These are phyloP conservation scores for Meta bourneti DNA, from an alignment of 2,888 invertebrate genomes.

Conservation along the genomic window DNA sequence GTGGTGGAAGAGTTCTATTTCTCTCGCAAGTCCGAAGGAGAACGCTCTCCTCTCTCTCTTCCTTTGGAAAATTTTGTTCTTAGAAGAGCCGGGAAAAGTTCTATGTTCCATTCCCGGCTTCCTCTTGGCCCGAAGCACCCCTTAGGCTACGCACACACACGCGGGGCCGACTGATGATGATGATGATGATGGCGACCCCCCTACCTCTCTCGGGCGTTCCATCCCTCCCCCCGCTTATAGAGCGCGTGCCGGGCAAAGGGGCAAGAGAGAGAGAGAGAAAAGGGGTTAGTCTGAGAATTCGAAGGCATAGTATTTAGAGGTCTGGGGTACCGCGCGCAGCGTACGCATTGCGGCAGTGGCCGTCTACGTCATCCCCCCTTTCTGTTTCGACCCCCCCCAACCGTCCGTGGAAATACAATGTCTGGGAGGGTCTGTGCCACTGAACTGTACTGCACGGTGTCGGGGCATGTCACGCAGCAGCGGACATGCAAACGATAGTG, in stretches of 20 bases:
- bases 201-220: not conserved
- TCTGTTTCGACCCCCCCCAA: not conserved
- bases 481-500: not conserved
- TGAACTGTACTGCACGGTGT: too few relatives aligned
- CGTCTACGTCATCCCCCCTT: conserved; percentile 13
- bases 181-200: conserved; percentile 52
- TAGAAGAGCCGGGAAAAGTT: not conserved
- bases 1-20: not conserved
- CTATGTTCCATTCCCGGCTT: conserved; percentile 15
- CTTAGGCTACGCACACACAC: conserved; percentile 34
- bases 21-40: not conserved
- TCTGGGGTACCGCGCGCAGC: conserved; percentile 29
- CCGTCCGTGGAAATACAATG: not conserved
- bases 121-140: conserved; percentile 46
- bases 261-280: conserved; percentile 20
- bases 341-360: conserved; percentile 51
- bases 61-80: not conserved
- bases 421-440: not conserved
- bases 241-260: not conserved
- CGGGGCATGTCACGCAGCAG: not conserved
- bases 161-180: conserved; percentile 45
- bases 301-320: conserved; percentile 55
- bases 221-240: not conserved
- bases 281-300: conserved; percentile 47
- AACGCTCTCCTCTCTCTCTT: conserved; percentile 17